Evolutionary conservation across 2,113 vertebrate genomes (phyloP), one percentile per base, ranked within the genome.

Genomic region (Sturnus vulgaris): DNA sequence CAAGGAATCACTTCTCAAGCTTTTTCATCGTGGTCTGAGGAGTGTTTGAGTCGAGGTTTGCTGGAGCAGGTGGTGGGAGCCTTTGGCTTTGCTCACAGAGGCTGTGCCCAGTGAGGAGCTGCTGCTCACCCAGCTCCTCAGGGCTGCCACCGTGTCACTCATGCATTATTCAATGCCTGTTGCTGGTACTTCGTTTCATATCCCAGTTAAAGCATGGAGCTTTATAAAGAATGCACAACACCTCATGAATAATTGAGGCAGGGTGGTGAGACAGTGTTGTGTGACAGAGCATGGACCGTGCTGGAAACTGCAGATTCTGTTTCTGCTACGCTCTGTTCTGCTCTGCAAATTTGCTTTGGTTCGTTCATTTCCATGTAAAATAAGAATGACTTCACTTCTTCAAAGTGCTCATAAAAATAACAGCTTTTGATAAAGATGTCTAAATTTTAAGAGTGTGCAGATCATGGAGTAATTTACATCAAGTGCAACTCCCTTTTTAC

Each of bases 201-300:
- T 93, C 86, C 64, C 69, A 77, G 82, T 82, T 91, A 76, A 91
- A 79, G 82, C 69, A 23, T 79, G 75, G 65, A 68, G 85, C 93
- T 91, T 95, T 79, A 87, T 95, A 87, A 91, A 87, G 94, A 90
- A 86, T 83, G 91, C 86, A 94, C 88, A 93, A 6, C 37, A 19
- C n/a, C 57, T 76, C 24, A 60, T 94, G 83, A 93, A 94, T 92
- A 65, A 92, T 95, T 55, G 81, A 96, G 76, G 40, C 46, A 3
- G 60, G 47, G 42, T 75, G 84, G 61, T 82, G 65, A 95, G 91
- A 42, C 70, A 33, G 33, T 47, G 86, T 86, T 65, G 60, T 78
- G 52, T 89, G 84, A 84, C 69, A 89, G 53, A 64, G 84, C 65
- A 35, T 35, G 64, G 55, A 25, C 52, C 87, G 2, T 46, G 44